phyloP scores from a whole-genome alignment of 2,113 vertebrate species.

The Empidonax alnorum region DNA sequence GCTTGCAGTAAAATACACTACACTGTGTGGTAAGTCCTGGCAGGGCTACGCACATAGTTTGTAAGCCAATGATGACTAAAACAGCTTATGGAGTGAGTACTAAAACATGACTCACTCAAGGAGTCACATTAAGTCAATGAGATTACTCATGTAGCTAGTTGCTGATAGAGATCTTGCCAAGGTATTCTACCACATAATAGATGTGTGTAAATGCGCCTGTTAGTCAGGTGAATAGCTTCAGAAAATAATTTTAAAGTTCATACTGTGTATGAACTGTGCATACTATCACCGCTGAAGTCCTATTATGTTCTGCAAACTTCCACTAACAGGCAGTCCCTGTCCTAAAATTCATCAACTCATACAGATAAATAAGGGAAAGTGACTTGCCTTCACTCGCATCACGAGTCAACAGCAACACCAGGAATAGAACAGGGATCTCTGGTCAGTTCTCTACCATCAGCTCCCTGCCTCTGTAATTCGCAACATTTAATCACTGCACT shows the following conservation, averaged over 20 bases:
- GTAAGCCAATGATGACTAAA: slow-evolving; percentile 17
- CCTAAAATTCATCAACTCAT: not conserved
- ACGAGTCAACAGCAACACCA: not conserved
- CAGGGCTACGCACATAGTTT: not conserved
- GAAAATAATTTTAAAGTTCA: not conserved
- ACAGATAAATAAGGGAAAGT: not conserved
- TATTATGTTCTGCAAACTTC: not conserved
- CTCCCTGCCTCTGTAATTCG: not conserved
- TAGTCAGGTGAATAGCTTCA: slow-evolving; percentile 10
- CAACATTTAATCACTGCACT: not conserved
- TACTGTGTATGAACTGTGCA: not conserved
- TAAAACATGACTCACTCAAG: slow-evolving; percentile 22
- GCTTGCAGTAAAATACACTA: not conserved
- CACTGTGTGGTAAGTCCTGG: not conserved
- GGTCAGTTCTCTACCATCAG: not conserved
- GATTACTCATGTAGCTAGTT: not conserved
- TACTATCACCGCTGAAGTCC: not conserved
- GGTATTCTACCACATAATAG: not conserved
- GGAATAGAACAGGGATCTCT: not conserved
- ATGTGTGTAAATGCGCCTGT: not conserved
- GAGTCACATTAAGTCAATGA: not conserved
- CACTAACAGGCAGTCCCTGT: not conserved
- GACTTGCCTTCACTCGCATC: not conserved
- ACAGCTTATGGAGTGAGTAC: not conserved
- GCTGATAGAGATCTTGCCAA: slow-evolving; percentile 27